A percentile compares a stretch with the other conserved stretches of the same genome.
Evolutionary conservation across 2,888 invertebrate species (phyloP).

Genomic region (Hydriomena furcata): DNA sequence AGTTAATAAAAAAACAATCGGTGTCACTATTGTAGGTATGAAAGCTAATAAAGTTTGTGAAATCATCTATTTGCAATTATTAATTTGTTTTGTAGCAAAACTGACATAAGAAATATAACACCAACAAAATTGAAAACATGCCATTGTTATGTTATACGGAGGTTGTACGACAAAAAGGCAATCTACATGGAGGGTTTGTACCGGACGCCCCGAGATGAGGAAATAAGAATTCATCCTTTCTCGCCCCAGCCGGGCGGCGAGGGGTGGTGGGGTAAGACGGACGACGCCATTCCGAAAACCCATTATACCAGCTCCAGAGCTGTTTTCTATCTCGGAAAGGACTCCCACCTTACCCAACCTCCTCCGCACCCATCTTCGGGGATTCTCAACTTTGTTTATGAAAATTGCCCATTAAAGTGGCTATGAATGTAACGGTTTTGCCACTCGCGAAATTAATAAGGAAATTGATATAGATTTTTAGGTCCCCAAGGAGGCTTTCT

Average conservation of each 20-base stretch:
- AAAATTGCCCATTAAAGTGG: constrained; percentile 83
- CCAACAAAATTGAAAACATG: constrained; percentile 81
- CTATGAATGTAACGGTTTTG: constrained; percentile 82
- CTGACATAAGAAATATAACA: constrained; percentile 56
- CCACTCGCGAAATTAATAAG: constrained; percentile 81
- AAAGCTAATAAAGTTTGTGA: too few species aligned
- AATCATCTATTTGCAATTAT: too few species aligned
- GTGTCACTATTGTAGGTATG: too few species aligned
- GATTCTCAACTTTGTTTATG: constrained; percentile 82
- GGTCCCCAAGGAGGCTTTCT: constrained; percentile 45
- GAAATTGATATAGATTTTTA: constrained; percentile 80
- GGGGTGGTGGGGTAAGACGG: constrained; percentile 82
- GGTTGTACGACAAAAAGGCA: constrained; percentile 79
- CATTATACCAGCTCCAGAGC: constrained; percentile 87
- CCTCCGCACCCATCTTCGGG: constrained; percentile 57
- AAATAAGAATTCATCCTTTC: constrained; percentile 84
- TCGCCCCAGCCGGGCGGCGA: constrained; percentile 63
- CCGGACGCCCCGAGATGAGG: constrained; percentile 81
- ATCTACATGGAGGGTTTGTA: constrained; percentile 80
- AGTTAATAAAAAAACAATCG: too few species aligned
- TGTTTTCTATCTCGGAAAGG: constrained; percentile 83
- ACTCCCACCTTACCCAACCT: constrained; percentile 63
- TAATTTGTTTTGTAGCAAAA: neutral
- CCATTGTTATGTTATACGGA: constrained; percentile 81
- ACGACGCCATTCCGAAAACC: constrained; percentile 89